A percentile compares a stretch with the other conserved stretches of the same genome.
phyloP scores from a whole-genome alignment of 1,140 invertebrate species.

The Micrasema longulum region DNA sequence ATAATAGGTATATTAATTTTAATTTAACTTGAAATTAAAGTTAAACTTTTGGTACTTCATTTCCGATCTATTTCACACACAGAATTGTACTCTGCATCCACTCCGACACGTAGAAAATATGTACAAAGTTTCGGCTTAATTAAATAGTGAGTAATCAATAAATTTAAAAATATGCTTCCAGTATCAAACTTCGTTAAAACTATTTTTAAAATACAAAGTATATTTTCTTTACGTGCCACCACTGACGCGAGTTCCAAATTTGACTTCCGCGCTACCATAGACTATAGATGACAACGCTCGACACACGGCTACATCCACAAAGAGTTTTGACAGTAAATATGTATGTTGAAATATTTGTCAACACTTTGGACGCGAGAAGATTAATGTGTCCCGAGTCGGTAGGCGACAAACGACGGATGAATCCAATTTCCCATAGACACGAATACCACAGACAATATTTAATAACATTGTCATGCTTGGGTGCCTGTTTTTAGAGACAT shows the following conservation, averaged over 20 bases:
- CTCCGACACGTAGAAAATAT: no score
- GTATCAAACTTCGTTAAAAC: neutral
- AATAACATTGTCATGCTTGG: slow-evolving; percentile 24
- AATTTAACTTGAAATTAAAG: no score
- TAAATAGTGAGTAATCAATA: no score
- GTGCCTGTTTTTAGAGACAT: neutral
- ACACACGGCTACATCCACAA: no score
- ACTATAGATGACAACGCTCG: neutral
- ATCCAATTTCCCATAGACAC: slow-evolving; percentile 46
- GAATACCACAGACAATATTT: slow-evolving; percentile 38
- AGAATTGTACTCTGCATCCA: no score
- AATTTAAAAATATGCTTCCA: no score
- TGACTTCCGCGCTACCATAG: slow-evolving; percentile 10
- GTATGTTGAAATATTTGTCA: slow-evolving; percentile 53
- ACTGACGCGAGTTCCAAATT: slow-evolving; percentile 5
- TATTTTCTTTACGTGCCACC: neutral
- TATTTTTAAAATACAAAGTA: no score
- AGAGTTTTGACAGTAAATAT: slow-evolving; percentile 39
- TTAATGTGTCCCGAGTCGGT: slow-evolving; percentile 32
- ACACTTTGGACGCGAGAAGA: slow-evolving; percentile 46
- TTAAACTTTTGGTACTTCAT: no score
- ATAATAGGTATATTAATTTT: no score
- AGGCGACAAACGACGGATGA: slow-evolving; percentile 44
- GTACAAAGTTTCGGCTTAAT: no score
- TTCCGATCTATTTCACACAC: no score